Evolutionary conservation across 2,797 vertebrate species (phyloP), one percentile per base, ranked within the genome.

Genomic region (Channallabes apus): DNA sequence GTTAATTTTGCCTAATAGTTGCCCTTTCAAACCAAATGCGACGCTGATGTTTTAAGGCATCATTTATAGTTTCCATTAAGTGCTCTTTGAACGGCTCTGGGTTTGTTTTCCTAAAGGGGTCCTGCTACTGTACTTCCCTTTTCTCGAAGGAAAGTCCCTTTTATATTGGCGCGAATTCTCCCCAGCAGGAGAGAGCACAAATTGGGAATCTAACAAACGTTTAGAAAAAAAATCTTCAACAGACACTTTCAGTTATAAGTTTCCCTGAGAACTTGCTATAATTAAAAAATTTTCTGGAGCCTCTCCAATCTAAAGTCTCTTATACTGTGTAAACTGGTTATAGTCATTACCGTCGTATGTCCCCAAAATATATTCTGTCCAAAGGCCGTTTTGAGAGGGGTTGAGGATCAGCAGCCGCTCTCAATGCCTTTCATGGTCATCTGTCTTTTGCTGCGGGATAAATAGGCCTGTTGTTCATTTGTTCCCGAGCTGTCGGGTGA

Each of bases 401-500:
- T 46, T 22, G 22, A 27, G 17, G 7, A 71, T 67, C 79, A 82
- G 5, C 54, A 65, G n/a, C 46, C 80, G n/a, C 32, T 72, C 69
- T 54, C 78, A 7, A 59, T 9, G 22, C n/a, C 56, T 4, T 80
- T 88, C 64, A 89, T 35, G 24, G n/a, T 46, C 4, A 80, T 35
- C 0, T 68, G n/a, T 29, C 59, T 84, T 9, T 59, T 73, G 27
- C 58, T 51, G 24, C 18, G 75, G 0, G 38, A 38, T 12, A 46
- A 18, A 24, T 73, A n/a, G 8, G 6, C 17, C 17, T 93, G 94
- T 0, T 93, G 93, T 3, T 85, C 76, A 11, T 68, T 68, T 14
- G 94, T 94, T 80, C 93, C 81, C 4, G 88, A 96, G 89, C 95
- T 95, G 27, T 96, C 95, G 0, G 91, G 94, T 6, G 92, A 94